Evolutionary conservation across 2,797 vertebrate species (phyloP), one percentile per base, ranked within the genome.

Genomic region (Sarcophilus harrisii): DNA sequence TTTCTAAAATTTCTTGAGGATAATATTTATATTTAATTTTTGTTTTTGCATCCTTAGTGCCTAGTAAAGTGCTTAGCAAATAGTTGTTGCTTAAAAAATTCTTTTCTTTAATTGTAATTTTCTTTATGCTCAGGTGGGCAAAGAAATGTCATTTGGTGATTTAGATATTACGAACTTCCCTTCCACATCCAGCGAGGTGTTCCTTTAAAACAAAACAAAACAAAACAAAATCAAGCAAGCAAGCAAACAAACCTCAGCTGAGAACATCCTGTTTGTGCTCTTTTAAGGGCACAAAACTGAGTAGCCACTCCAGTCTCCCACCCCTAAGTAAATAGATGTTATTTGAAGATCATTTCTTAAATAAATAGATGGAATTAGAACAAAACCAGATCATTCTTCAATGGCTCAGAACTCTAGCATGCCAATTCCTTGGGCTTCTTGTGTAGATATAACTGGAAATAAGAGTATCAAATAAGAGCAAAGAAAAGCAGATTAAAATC

Each of bases 391-490:
- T 11, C 30, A 2, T 1, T 52, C 49, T 57, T 0, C 49, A 54
- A 32, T 60, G 91, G 73, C 27, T 49, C 49, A 90, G 49, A 90
- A 55, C 45, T 90, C 54, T 16, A 90, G 10, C 29, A 10, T 59
- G 49, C 16, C 30, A 52, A 38, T 24, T 60, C 55, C 49, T 38
- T 10, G 49, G 52, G 38, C 12, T 73, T 32, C 59, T 91, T 32
- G 90, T 93, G 87, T 90, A 52, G 81, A 58, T 21, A 57, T 81
- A 93, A 73, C 21, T 18, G 91, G 66, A 92, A 90, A 60, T n/a
- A 91, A 58, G 49, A 45, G 49, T 49, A 81, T 87, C 91, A 91
- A 12, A 57, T 73, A 49, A 66, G 49, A 93, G 45, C 6, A 49
- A 54, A 12, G 54, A n/a, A 90, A 90, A 28, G 92, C 12, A 57